Conservation (phyloP, 2,113 vertebrate species). For the Corythoichthys haematopterus region DNA sequence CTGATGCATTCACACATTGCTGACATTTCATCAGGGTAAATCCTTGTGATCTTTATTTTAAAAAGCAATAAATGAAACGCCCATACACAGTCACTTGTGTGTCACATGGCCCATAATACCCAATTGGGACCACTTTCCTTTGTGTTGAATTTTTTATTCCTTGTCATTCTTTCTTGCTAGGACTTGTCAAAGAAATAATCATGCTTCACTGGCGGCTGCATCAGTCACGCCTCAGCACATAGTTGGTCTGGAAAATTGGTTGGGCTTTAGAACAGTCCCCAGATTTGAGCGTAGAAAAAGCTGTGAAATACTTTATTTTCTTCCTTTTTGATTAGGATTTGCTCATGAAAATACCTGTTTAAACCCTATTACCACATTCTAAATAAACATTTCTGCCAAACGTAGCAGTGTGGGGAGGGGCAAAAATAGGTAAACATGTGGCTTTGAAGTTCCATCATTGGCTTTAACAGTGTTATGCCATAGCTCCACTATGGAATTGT, state of each 20-base stretch:
- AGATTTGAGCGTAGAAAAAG: constrained; percentile 24
- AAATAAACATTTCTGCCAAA: background rate
- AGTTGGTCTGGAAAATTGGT: constrained; percentile 55
- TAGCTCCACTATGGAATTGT: constrained; percentile 13
- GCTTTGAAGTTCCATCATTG: background rate
- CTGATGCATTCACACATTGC: constrained; percentile 42
- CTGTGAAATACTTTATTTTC: constrained; percentile 35
- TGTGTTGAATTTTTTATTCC: constrained; percentile 56
- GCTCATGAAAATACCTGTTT: background rate
- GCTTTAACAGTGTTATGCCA: background rate
- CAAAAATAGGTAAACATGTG: background rate
- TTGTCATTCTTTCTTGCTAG: constrained; percentile 48
- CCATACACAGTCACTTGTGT: constrained; percentile 14
- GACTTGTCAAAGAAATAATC: constrained; percentile 67
- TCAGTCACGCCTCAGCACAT: constrained; percentile 49
- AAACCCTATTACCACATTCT: background rate
- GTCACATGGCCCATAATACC: constrained; percentile 19
- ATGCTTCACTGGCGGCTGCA: constrained; percentile 60
- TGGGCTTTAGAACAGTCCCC: constrained; percentile 38
- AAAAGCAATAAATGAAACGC: constrained; percentile 16
- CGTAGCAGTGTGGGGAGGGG: background rate
- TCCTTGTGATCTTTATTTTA: constrained; percentile 27
- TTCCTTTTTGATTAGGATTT: constrained; percentile 10
- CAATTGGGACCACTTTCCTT: constrained; percentile 42
- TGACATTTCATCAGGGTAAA: constrained; percentile 47